Conservation (phyloP, 2,888 invertebrate species). For the Drosophila fungiperda region DNA sequence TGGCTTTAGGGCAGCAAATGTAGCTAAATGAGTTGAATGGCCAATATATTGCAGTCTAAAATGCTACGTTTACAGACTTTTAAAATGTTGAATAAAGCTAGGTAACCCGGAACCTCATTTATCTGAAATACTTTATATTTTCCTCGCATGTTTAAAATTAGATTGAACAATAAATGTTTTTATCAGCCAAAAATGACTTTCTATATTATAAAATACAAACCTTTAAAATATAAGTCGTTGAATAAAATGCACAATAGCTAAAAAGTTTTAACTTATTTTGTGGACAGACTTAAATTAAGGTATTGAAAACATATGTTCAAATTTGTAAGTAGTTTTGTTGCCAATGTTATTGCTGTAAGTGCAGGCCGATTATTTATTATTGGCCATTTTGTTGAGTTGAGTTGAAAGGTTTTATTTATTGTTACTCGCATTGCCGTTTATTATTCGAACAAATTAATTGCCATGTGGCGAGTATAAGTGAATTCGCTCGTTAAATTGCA, state of each 20-base stretch:
- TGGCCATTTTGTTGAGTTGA: constrained; percentile 29
- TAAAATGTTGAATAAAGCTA: neutral
- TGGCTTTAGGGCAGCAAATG: constrained; percentile 8
- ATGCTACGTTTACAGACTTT: no score
- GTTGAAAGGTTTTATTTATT: constrained; percentile 41
- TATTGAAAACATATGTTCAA: constrained; percentile 30
- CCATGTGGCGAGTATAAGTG: constrained; percentile 16
- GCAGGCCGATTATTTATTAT: constrained; percentile 43
- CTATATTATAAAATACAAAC: neutral
- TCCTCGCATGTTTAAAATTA: neutral
- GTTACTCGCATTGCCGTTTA: constrained; percentile 18
- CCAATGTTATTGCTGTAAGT: constrained; percentile 17
- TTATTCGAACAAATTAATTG: constrained; percentile 35
- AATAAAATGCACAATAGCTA: neutral
- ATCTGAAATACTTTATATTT: neutral
- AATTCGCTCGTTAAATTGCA: constrained; percentile 11
- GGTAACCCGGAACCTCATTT: neutral
- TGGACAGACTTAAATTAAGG: constrained; percentile 45
- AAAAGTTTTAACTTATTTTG: neutral
- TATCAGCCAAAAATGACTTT: neutral
- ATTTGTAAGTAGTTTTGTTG: constrained; percentile 12
- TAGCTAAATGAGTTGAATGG: constrained; percentile 3
- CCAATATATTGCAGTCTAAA: neutral
- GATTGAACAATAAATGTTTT: neutral
- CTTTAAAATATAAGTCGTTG: neutral